Conservation (phyloP, 1,140 invertebrate genomes). For the Cheumatopsyche charites region DNA sequence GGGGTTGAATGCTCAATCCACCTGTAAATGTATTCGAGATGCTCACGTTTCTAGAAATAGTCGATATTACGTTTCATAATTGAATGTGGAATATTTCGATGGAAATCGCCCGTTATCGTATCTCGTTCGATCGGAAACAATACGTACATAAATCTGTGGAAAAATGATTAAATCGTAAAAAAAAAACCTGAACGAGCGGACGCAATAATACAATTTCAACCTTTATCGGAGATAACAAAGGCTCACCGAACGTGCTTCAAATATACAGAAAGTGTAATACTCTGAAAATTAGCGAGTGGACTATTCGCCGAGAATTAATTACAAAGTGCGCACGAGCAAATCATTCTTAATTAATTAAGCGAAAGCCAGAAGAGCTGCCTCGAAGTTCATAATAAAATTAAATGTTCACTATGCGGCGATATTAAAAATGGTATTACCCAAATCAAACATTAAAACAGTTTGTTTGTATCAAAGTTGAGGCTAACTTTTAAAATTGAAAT, state of each 20-base stretch:
- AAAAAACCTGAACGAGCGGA: no score
- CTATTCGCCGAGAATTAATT: slow-evolving; percentile 7
- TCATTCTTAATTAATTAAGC: slow-evolving; percentile 10
- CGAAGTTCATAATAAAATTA: slow-evolving; percentile 13
- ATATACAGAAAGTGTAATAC: no score
- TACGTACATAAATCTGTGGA: no score
- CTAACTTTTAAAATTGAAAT: no score
- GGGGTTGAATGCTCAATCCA: slow-evolving; percentile 1
- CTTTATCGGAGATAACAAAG: neutral
- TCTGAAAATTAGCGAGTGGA: neutral
- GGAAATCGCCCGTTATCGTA: no score
- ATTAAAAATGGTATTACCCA: no score
- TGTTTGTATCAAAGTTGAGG: no score
- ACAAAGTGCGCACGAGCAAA: slow-evolving; percentile 11
- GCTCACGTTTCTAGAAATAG: neutral
- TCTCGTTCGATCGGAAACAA: no score
- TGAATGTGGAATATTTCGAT: no score
- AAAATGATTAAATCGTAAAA: no score
- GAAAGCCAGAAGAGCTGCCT: neutral
- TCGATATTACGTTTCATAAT: neutral
- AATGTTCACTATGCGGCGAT: neutral
- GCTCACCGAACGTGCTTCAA: neutral
- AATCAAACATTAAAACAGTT: no score
- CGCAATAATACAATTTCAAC: no score
- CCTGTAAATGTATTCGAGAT: neutral